Evolutionary conservation across 2,888 invertebrate species (phyloP), one percentile per base, ranked within the genome.

Genomic region (Monochamus alternatus): DNA sequence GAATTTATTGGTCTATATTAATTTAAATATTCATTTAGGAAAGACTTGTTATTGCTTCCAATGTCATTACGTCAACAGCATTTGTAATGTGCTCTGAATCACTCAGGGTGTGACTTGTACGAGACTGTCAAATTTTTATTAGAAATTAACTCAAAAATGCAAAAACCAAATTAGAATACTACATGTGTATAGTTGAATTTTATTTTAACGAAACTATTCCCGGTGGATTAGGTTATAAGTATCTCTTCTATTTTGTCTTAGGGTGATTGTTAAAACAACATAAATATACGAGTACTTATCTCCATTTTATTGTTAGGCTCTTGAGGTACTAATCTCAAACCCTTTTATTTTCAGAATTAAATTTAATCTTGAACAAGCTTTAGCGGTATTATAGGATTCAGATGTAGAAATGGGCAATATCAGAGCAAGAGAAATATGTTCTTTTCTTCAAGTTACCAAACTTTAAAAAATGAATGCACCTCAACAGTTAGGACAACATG

Each of bases 1-100:
- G 8, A 43, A 43, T 64, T 64, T 64, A 64, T 64, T 64, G 14
- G 64, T 64, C 64, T 43, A 64, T 43, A 64, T 64, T 43, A 38
- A 64, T 64, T 64, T 64, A 64, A 64, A 64, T 64, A 43, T 64
- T 43, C 64, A 64, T 30, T 64, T 64, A 30, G 64, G 64, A 64
- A 64, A 64, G 44, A 22, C 8, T 64, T 43, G 38, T 64, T 44
- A 44, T 64, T 64, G n/a, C 43, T 43, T 64, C 43, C 64, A 64
- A 64, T 64, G 64, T 43, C 43, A 64, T 64, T 64, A 64, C 64
- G 14, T 64, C 64, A 64, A 43, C 64, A 64, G n/a, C 55, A 55
- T 55, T 55, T 55, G 7, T 14, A 14, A n/a, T 55, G 32, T 12
- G 62, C 8, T 62, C 62, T 62, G 62, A 43, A 64, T 38, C 64